Evolutionary conservation across 2,797 vertebrate species (phyloP).

Genomic region (Sebastolobus altivelis): DNA sequence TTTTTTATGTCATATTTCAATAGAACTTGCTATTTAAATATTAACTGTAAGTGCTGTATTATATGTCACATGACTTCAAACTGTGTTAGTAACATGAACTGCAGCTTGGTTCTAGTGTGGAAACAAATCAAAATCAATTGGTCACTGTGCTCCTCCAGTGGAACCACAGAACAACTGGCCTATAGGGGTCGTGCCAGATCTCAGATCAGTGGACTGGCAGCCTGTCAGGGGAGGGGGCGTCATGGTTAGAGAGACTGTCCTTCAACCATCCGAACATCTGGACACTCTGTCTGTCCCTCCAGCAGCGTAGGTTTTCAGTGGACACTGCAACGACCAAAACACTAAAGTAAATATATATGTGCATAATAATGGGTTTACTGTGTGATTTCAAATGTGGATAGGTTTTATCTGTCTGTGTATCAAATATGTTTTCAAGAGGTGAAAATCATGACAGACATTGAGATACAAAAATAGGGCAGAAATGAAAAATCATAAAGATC

Average conservation of each 20-base stretch:
- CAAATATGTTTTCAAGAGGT: neutral
- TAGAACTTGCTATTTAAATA: neutral
- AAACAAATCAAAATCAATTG: conserved; percentile 36
- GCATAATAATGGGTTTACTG: neutral
- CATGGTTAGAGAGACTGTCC: conserved; percentile 17
- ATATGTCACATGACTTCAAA: neutral
- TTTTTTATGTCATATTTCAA: neutral
- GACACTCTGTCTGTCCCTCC: neutral
- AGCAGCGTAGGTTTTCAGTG: neutral
- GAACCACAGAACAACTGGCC: conserved; percentile 47
- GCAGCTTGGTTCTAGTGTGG: neutral
- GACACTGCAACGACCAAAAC: neutral
- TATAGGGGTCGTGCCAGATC: conserved; percentile 18
- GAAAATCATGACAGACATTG: neutral
- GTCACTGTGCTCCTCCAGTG: conserved; percentile 24
- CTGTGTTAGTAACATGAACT: neutral
- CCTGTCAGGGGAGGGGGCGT: conserved; percentile 15
- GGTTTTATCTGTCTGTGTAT: neutral
- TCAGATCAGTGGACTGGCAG: conserved; percentile 31
- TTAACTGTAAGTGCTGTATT: neutral
- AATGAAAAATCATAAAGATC: neutral
- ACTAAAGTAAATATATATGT: neutral
- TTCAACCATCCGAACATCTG: conserved; percentile 14
- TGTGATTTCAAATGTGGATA: conserved; percentile 1
- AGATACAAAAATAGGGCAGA: neutral